phyloP scores from a whole-genome alignment of 2,888 invertebrate species.

The Cosmia trapezina region DNA sequence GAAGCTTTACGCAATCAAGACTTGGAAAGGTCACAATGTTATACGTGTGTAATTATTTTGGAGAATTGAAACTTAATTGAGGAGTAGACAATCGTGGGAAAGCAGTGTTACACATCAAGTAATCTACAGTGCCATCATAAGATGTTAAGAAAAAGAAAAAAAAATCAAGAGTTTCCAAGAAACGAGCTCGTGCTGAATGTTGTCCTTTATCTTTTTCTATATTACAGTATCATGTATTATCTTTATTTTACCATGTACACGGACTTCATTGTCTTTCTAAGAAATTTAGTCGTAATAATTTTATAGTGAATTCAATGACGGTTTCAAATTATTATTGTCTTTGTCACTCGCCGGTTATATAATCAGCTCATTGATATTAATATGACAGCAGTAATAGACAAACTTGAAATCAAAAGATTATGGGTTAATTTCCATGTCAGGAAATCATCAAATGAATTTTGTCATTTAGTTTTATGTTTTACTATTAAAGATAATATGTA shows the following conservation, averaged over 20 bases:
- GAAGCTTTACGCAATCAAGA: constrained; percentile 27
- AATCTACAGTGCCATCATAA: constrained; percentile 58
- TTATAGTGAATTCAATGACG: constrained; percentile 36
- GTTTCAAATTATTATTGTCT: constrained; percentile 29
- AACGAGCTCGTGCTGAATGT: constrained; percentile 26
- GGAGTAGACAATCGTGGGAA: constrained; percentile 63
- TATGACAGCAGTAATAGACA: not conserved
- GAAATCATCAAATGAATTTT: not conserved
- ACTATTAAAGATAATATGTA: not conserved
- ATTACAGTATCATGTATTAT: constrained; percentile 38
- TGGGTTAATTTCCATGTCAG: not conserved
- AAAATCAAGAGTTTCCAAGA: constrained; percentile 40
- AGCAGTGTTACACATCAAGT: constrained; percentile 57
- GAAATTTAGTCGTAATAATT: constrained; percentile 41
- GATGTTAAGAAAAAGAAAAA: constrained; percentile 40
- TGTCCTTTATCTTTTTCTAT: constrained; percentile 31
- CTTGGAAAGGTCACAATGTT: constrained; percentile 52
- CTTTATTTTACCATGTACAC: constrained; percentile 42
- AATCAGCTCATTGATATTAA: constrained; percentile 10
- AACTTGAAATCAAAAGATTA: not conserved
- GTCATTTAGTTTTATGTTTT: not conserved
- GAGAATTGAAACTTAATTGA: constrained; percentile 50
- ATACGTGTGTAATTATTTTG: constrained; percentile 52
- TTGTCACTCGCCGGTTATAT: constrained; percentile 25
- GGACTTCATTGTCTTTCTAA: constrained; percentile 48